Evolutionary conservation across 2,797 vertebrate genomes (phyloP), one percentile per base, ranked within the genome.

Genomic region (Periparus ater): DNA sequence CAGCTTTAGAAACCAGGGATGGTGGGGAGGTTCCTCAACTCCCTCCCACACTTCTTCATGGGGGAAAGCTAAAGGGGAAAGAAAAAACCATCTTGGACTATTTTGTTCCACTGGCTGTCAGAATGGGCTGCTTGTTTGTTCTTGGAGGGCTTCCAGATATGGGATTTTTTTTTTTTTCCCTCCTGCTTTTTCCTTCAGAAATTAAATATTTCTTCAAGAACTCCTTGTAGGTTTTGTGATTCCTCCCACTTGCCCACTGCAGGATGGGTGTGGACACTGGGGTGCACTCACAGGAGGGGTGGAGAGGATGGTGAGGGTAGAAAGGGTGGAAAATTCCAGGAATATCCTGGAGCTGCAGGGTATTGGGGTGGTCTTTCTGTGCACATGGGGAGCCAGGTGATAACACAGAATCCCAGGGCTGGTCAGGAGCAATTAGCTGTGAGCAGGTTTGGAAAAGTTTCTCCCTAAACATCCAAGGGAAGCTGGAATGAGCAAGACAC

Each of bases 81-180:
- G 8, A 18, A 22, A 66, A 70, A 48, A 2, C 6, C 70, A 57
- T 79, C 63, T 53, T 20, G 5, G 47, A 13, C 14, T 79, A 0
- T 91, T 88, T 94, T 93, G 75, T 94, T 95, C 88, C 79, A 5
- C 67, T 82, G 66, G 7, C 71, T 72, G 68, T 76, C 79, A 95
- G 76, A 94, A 93, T 51, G 82, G 65, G 67, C 79, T 70, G 75
- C 79, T 76, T 85, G 60, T 94, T 91, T 91, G 55, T 44, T 75
- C 91, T 89, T 89, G 93, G 93, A 92, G 75, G 11, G 19, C 16
- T 91, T 87, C 94, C 93, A 89, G 45, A 18, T 2, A 27, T 4
- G 20, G 27, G 27, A 21, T 23, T 42, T 44, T 30, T 20, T 7
- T 50, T 40, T 10, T 1, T 1, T 10, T 25, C 30, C 22, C 2